Conservation (phyloP, 2,888 invertebrate genomes). For the Actias luna region DNA sequence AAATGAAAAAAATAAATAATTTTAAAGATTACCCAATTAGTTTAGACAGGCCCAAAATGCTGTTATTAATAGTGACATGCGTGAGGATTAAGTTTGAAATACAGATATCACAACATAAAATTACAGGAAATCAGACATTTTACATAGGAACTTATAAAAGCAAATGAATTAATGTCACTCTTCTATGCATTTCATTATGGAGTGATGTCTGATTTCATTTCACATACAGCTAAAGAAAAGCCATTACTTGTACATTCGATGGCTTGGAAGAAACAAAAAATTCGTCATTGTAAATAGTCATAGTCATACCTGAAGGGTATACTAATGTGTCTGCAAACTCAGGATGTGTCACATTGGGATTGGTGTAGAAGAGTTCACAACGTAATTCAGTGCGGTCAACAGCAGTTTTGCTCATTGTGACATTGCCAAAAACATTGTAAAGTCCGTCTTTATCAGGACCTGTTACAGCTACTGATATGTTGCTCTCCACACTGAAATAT, state of each 20-base stretch:
- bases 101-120: constrained; percentile 1
- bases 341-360: constrained; percentile 45
- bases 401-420: constrained; percentile 33
- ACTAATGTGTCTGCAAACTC: constrained; percentile 33
- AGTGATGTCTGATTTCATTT: constrained; percentile 1
- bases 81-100: constrained; percentile 20
- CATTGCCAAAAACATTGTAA: constrained; percentile 45
- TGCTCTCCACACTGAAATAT: constrained; percentile 27
- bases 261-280: background rate
- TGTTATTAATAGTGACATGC: constrained; percentile 36
- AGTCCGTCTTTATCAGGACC: constrained; percentile 39
- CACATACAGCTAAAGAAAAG: background rate
- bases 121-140: background rate
- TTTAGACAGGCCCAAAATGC: constrained; percentile 30
- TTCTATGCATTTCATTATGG: background rate
- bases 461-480: constrained; percentile 34
- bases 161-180: background rate
- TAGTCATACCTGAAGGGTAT: constrained; percentile 40
- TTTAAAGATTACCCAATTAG: constrained; percentile 21
- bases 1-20: constrained; percentile 17
- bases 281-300: background rate
- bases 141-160: background rate
- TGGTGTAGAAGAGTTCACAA: constrained; percentile 54
- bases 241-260: background rate
- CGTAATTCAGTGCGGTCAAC: constrained; percentile 42